Conservation (phyloP, 2,113 vertebrate genomes). For the Varanus salvator region DNA sequence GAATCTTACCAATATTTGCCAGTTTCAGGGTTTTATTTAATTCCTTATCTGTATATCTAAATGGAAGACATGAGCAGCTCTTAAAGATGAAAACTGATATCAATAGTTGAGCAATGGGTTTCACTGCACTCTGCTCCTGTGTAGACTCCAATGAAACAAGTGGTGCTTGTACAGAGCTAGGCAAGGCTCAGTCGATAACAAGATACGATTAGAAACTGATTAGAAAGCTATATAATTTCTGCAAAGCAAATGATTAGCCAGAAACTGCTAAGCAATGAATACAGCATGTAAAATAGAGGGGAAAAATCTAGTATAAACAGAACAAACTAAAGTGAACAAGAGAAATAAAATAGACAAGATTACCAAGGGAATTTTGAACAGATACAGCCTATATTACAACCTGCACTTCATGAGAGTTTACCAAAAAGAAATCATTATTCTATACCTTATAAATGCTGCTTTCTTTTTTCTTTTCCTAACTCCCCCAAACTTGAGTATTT, state of each 20-base stretch:
- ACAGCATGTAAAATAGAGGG: not conserved
- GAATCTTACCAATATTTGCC: not conserved
- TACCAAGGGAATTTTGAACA: no score
- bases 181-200: not conserved
- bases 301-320: no score
- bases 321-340: no score
- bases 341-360: no score
- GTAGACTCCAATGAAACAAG: not conserved
- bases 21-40: slow-evolving; percentile 1
- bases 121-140: not conserved
- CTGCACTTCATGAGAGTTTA: no score
- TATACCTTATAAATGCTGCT: no score
- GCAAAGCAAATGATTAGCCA: not conserved
- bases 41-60: slow-evolving; percentile 10
- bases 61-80: not conserved
- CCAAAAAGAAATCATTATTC: no score
- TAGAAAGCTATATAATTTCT: not conserved
- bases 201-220: not conserved
- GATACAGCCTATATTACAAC: no score
- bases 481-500: no score
- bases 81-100: not conserved
- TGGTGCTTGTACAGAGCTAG: not conserved
- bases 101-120: not conserved
- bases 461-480: no score
- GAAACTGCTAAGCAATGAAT: not conserved